Base-by-base conservation (phyloP, 2,113 vertebrate species). In the Syrmaticus mikado region DNA sequence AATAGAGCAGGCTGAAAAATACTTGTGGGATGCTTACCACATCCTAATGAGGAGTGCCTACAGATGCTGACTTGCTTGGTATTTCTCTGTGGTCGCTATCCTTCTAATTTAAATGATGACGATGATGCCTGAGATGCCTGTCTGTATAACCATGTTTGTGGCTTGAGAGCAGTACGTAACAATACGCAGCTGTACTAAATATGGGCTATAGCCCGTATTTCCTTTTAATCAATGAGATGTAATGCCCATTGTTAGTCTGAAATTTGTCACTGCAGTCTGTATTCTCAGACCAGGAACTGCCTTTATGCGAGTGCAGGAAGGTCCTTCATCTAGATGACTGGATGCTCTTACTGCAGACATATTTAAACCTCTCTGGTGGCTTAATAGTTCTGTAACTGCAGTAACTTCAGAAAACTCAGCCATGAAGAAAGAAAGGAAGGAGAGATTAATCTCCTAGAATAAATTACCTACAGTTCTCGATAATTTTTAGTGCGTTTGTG, bases 1-100 rank as follows among this genome's bases (percentile, higher is more conserved):
- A 77, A 9, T 1, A 7, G 75, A 89, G 55, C 71, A 83, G 46
- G 70, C 76, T 95, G 46, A 90, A 88, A 77, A 83, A 71, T 21
- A n/a, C 50, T 38, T 18, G 5, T 25, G 70, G 50, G 62, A 40
- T 34, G 75, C 60, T 80, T 82, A 11, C 57, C 74, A 0, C 22
- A 0, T 60, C 89, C 45, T 85, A 14, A n/a, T 38, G 62, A 87
- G 75, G 53, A 89, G 2, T 53, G 73, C 45, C 75, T 57, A 3
- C 48, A 25, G 53, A 15, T 66, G 50, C 60, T 77, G 72, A 4
- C 43, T 70, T 65, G 65, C 82, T 82, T 58, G 58, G 46, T 81
- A 34, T 41, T 5, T 76, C 40, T 80, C 86, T 75, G 78, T 2
- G 1, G 81, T 64, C 52, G 25, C 25, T 58, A 32, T 72, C 22